phyloP scores from a whole-genome alignment of 2,888 invertebrate species.

The Chloroclystis v-ata region DNA sequence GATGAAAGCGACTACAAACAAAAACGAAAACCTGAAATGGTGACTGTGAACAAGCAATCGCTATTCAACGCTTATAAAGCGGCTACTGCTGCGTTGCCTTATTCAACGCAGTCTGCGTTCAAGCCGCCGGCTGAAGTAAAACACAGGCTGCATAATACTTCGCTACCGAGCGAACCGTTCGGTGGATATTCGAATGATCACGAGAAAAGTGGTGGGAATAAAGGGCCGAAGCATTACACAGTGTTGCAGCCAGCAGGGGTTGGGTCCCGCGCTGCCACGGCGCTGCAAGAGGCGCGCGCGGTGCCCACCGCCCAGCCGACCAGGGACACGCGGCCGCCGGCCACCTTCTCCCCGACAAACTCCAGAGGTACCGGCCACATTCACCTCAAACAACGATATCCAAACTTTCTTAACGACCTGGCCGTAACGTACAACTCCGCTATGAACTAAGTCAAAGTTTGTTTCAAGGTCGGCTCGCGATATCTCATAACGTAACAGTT shows the following conservation, averaged over 20 bases:
- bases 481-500: conserved; percentile 47
- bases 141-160: conserved; percentile 60
- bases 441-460: conserved; percentile 68
- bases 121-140: conserved; percentile 86
- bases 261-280: conserved; percentile 88
- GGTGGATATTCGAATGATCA: conserved; percentile 82
- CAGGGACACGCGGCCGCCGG: conserved; percentile 65
- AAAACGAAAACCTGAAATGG: conserved; percentile 72
- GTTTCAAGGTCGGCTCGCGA: conserved; percentile 68
- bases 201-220: conserved; percentile 59
- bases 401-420: conserved; percentile 72
- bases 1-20: conserved; percentile 72
- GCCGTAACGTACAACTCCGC: conserved; percentile 64
- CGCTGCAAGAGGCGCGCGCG: conserved; percentile 85
- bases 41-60: conserved; percentile 72
- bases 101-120: conserved; percentile 87
- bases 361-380: conserved; percentile 81
- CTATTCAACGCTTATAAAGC: conserved; percentile 76
- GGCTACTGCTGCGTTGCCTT: conserved; percentile 79
- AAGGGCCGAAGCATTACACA: conserved; percentile 88
- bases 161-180: conserved; percentile 82
- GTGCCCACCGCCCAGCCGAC: conserved; percentile 71
- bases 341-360: conserved; percentile 85
- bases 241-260: conserved; percentile 90
- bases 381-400: conserved; percentile 53